These are phyloP conservation scores for Volucella inflata DNA, from an alignment of 2,888 invertebrate species.

Conservation along the genomic window DNA sequence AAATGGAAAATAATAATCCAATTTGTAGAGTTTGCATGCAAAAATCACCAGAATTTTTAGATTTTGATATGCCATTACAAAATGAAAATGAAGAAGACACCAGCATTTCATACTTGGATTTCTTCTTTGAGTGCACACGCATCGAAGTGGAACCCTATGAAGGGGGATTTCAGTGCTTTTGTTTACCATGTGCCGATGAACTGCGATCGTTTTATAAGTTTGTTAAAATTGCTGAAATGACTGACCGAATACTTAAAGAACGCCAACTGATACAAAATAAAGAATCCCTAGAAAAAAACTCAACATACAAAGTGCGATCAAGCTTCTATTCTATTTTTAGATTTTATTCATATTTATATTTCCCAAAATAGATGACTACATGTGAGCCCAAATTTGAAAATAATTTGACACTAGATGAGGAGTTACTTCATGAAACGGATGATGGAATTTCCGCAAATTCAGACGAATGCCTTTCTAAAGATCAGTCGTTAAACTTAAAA, in stretches of 20 bases:
- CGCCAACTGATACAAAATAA: neutral
- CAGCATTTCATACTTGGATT: constrained; percentile 50
- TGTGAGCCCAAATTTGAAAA: constrained; percentile 13
- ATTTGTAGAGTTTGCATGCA: constrained; percentile 59
- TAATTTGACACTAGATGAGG: neutral
- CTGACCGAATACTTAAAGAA: constrained; percentile 19
- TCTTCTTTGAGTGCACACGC: constrained; percentile 67
- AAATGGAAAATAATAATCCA: constrained; percentile 42
- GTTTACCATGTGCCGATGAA: constrained; percentile 56
- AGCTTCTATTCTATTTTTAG: constrained; percentile 47
- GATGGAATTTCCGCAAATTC: neutral
- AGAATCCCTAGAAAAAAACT: neutral
- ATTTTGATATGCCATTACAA: constrained; percentile 53
- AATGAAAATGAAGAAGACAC: constrained; percentile 54
- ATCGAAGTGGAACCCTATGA: constrained; percentile 61
- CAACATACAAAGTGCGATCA: constrained; percentile 26
- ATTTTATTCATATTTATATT: constrained; percentile 35
- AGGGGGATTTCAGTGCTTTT: constrained; percentile 51
- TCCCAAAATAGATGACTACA: constrained; percentile 43
- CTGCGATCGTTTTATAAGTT: constrained; percentile 56
- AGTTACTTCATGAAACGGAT: neutral
- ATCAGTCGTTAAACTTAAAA: neutral
- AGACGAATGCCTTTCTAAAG: neutral
- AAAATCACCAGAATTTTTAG: constrained; percentile 38
- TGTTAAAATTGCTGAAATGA: constrained; percentile 53